Percentiles rank a stretch among this genome's conserved stretches.
These are phyloP conservation scores for Caenorhabditis zanzibari DNA, from an alignment of 2,888 invertebrate species.

Conservation along the genomic window DNA sequence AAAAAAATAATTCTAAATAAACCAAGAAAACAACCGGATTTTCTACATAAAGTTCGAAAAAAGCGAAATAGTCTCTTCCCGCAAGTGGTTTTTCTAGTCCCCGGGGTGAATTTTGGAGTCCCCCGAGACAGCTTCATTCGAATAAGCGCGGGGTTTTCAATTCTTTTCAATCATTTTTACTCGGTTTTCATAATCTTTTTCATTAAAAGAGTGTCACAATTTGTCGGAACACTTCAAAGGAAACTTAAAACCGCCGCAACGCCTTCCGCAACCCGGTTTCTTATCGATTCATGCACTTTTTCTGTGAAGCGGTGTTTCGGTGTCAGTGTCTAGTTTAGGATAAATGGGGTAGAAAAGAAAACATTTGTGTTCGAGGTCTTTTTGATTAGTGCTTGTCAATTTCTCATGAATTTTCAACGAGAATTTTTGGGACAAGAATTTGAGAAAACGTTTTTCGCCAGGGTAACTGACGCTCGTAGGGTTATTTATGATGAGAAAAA, in stretches of 20 bases:
- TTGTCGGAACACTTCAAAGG: slow-evolving; percentile 50
- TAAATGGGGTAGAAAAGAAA: slow-evolving; percentile 45
- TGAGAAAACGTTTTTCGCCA: not conserved
- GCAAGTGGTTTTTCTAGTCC: slow-evolving; percentile 34
- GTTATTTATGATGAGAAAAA: no score
- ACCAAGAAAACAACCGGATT: not conserved
- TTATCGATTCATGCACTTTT: slow-evolving; percentile 54
- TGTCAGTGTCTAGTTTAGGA: slow-evolving; percentile 21
- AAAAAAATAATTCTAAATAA: not conserved
- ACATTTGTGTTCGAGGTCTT: slow-evolving; percentile 35
- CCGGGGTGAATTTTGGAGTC: slow-evolving; percentile 5
- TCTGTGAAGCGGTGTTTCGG: not conserved
- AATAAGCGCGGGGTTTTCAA: slow-evolving; percentile 36
- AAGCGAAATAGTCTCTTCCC: slow-evolving; percentile 1
- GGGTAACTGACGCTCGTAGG: no score
- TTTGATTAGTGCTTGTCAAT: not conserved
- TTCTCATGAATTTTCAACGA: slow-evolving; percentile 30
- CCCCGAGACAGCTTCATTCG: not conserved
- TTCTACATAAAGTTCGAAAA: slow-evolving; percentile 8
- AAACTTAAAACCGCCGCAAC: slow-evolving; percentile 12
- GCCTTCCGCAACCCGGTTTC: slow-evolving; percentile 39
- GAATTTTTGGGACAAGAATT: not conserved
- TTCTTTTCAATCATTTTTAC: not conserved
- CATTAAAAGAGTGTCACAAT: not conserved
- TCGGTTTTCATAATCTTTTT: no score